A percentile compares a stretch with the other conserved stretches of the same genome.
Evolutionary conservation across 2,113 vertebrate species (phyloP).

Genomic region (Mormoops blainvillei): DNA sequence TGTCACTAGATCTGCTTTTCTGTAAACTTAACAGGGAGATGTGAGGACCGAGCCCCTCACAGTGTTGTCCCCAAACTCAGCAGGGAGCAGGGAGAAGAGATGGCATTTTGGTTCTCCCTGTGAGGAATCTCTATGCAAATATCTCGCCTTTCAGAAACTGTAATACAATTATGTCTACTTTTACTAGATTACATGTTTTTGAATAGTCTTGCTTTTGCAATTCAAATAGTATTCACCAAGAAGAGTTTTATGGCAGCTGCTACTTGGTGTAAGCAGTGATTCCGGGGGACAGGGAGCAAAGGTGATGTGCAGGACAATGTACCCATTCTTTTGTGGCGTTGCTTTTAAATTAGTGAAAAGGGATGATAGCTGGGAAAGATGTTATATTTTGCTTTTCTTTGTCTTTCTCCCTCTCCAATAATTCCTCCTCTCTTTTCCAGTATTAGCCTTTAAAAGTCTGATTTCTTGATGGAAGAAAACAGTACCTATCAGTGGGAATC

Average conservation of each 20-base stretch:
- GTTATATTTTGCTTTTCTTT: not conserved
- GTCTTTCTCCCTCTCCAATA: not conserved
- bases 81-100: not conserved
- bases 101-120: not conserved
- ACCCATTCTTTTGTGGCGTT: not conserved
- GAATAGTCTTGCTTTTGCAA: conserved; percentile 30
- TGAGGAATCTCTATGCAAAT: not conserved
- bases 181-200: not conserved
- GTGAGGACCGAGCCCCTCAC: not conserved
- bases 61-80: not conserved
- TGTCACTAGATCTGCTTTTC: not conserved
- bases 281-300: not conserved
- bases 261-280: not conserved
- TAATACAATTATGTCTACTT: not conserved
- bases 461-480: not conserved
- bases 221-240: not conserved
- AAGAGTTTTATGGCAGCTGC: not conserved
- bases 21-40: not conserved
- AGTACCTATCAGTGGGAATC: not conserved
- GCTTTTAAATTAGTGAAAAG: not conserved
- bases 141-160: not conserved
- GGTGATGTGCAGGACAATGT: not conserved
- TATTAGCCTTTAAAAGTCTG: not conserved
- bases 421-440: not conserved
- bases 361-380: not conserved